Evolutionary conservation across 1,140 invertebrate species (phyloP).

Genomic region (Drosophila nannoptera): DNA sequence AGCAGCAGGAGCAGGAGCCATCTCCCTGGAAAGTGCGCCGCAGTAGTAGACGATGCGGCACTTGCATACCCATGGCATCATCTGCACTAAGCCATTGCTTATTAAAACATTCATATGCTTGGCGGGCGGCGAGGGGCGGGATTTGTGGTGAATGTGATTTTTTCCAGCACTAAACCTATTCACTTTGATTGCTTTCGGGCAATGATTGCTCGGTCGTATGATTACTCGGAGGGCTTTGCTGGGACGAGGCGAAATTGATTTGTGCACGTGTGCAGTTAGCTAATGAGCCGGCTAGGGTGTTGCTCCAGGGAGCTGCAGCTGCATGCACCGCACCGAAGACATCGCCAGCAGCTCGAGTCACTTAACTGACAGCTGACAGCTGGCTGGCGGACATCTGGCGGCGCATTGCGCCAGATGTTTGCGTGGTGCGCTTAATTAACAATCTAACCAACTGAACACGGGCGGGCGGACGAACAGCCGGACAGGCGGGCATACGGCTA

Average conservation of each 20-base stretch:
- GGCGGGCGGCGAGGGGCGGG: background rate
- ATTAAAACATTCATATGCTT: conserved; percentile 58
- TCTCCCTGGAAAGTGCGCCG: conserved; percentile 30
- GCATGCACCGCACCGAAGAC: conserved; percentile 35
- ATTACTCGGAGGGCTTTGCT: conserved; percentile 46
- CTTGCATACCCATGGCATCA: conserved; percentile 40
- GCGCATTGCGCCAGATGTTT: conserved; percentile 25
- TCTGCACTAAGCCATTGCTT: conserved; percentile 47
- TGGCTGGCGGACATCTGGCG: conserved; percentile 34
- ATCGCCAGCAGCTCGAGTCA: background rate
- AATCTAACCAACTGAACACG: conserved; percentile 60
- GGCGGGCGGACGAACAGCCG: too few relatives aligned
- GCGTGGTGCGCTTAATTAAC: conserved; percentile 63
- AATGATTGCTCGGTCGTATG: conserved; percentile 68
- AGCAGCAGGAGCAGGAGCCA: conserved; percentile 48
- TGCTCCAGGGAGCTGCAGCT: conserved; percentile 21
- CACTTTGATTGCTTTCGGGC: conserved; percentile 65
- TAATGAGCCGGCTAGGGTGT: conserved; percentile 52
- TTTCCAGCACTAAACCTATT: conserved; percentile 36
- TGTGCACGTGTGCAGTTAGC: conserved; percentile 69
- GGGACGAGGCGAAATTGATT: conserved; percentile 64
- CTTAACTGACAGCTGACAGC: conserved; percentile 13
- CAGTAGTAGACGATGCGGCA: conserved; percentile 39
- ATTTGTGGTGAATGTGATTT: conserved; percentile 34
- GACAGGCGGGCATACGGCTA: too few relatives aligned